phyloP scores from a whole-genome alignment of 2,888 invertebrate species.

The Notodonta ziczac region DNA sequence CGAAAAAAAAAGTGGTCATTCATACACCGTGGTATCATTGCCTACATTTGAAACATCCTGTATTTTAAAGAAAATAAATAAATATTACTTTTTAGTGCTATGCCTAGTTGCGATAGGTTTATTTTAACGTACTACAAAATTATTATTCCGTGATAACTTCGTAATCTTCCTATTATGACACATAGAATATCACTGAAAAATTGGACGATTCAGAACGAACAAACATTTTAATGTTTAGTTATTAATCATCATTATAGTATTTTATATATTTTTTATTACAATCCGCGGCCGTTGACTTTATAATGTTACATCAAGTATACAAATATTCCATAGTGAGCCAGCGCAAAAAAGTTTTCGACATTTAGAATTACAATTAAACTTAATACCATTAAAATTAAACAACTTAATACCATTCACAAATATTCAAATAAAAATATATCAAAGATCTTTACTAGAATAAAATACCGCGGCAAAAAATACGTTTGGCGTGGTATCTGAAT shows the following conservation, averaged over 20 bases:
- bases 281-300: not conserved
- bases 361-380: not conserved
- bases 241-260: conserved; percentile 2
- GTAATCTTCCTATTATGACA: conserved; percentile 8
- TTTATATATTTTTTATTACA: not conserved
- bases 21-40: no score
- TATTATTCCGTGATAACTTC: not conserved
- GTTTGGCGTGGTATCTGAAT: not conserved
- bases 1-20: no score
- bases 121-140: no score
- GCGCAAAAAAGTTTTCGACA: conserved; percentile 2
- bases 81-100: no score
- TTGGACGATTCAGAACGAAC: not conserved
- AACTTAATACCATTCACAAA: conserved; percentile 8
- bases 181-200: not conserved
- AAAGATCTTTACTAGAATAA: not conserved
- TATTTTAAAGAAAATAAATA: no score
- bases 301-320: not conserved
- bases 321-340: not conserved
- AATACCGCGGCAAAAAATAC: no score
- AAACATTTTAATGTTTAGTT: not conserved
- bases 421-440: not conserved
- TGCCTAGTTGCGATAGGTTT: no score
- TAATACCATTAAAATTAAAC: not conserved
- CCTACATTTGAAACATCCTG: no score